A percentile compares a stretch with the other conserved stretches of the same genome.
phyloP scores from a whole-genome alignment of 2,888 invertebrate species.

The Mycalesis mineus region DNA sequence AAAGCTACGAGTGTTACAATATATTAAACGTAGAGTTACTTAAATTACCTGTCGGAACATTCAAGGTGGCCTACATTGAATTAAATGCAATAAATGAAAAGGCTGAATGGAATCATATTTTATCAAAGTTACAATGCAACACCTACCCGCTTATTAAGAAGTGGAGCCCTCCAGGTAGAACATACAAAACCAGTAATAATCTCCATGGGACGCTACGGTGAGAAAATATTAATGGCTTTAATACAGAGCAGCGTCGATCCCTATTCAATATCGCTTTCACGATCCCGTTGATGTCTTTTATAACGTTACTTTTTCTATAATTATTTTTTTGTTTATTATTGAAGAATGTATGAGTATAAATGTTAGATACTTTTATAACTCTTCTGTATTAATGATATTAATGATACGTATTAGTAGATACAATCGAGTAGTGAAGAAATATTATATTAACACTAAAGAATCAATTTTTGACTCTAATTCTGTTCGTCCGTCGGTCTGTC shows the following conservation, averaged over 20 bases:
- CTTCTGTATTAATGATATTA: too few species aligned
- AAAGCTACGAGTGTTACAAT: too few species aligned
- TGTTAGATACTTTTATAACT: too few species aligned
- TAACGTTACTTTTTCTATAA: constrained; percentile 26
- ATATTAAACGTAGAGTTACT: too few species aligned
- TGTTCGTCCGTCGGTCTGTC: too few species aligned
- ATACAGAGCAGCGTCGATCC: neutral
- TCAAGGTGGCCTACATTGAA: constrained; percentile 12
- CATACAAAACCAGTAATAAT: constrained; percentile 22
- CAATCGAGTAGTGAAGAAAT: too few species aligned
- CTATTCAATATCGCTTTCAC: constrained; percentile 10
- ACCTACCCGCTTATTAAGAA: constrained; percentile 38
- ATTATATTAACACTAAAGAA: too few species aligned
- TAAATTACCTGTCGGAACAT: neutral
- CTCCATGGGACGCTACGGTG: constrained; percentile 9
- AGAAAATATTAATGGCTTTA: constrained; percentile 18
- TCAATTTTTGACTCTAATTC: too few species aligned
- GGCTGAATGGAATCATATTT: constrained; percentile 39
- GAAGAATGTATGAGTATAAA: neutral
- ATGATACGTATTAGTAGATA: too few species aligned
- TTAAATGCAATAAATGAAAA: constrained; percentile 7
- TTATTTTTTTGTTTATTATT: neutral
- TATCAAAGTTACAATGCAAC: constrained; percentile 40
- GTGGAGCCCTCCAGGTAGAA: constrained; percentile 33
- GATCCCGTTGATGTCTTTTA: constrained; percentile 57